phyloP scores from a whole-genome alignment of 2,113 vertebrate genomes.

The Coregonus clupeaformis region DNA sequence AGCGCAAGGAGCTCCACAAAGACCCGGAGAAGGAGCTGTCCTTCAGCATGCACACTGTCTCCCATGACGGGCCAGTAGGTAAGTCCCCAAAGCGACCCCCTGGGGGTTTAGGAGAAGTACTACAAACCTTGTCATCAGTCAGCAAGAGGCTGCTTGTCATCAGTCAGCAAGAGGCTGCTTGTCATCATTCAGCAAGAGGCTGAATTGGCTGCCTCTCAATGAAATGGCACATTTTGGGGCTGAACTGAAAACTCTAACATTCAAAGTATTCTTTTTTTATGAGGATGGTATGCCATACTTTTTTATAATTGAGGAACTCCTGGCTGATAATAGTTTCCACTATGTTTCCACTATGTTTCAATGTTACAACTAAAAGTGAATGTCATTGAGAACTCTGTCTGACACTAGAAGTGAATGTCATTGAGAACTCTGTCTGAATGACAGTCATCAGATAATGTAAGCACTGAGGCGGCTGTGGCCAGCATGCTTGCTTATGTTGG shows the following conservation, averaged over 20 bases:
- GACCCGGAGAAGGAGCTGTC: constrained; percentile 91
- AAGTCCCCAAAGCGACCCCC: constrained; percentile 30
- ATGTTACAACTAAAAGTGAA: not conserved
- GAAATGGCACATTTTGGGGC: too few relatives aligned
- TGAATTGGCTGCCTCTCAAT: too few relatives aligned
- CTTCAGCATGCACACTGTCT: constrained; percentile 96
- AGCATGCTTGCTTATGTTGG: constrained; percentile 32
- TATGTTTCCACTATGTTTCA: not conserved
- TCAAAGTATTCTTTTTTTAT: not conserved
- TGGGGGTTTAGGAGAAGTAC: too few relatives aligned
- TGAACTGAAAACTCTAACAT: too few relatives aligned
- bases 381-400: constrained; percentile 19
- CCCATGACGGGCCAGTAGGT: constrained; percentile 95
- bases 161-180: too few relatives aligned
- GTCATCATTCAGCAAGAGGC: too few relatives aligned
- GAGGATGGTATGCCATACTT: not conserved
- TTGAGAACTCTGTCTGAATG: constrained; percentile 24
- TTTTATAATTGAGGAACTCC: not conserved
- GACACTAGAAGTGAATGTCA: not conserved
- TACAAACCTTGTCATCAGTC: too few relatives aligned
- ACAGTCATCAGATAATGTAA: constrained; percentile 15
- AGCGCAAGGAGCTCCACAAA: constrained; percentile 91
- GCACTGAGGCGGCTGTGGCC: constrained; percentile 27
- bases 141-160: too few relatives aligned
- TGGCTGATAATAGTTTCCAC: not conserved